phyloP scores from a whole-genome alignment of 2,113 vertebrate species.

The Neotragus pygmaeus region DNA sequence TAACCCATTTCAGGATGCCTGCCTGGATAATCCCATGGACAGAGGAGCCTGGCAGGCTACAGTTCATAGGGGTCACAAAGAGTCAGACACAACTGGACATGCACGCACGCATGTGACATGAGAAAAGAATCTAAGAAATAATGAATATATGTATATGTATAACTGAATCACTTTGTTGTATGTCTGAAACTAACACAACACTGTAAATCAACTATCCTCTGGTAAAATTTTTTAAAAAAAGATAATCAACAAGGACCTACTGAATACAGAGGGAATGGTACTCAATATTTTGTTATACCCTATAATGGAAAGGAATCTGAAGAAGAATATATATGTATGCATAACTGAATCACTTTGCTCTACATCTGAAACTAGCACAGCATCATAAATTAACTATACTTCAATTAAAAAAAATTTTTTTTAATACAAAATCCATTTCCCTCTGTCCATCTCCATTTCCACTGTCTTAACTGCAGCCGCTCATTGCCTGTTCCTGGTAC shows the following conservation, averaged over 20 bases:
- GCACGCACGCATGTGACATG: fast-evolving
- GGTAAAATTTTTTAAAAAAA: neutral
- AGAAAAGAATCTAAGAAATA: neutral
- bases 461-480: neutral
- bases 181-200: neutral
- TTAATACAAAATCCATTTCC: neutral
- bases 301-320: neutral
- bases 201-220: neutral
- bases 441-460: neutral
- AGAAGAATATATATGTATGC: neutral
- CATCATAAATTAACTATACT: neutral
- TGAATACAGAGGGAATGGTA: neutral
- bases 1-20: neutral
- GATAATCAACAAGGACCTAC: neutral
- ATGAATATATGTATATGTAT: neutral
- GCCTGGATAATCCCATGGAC: neutral
- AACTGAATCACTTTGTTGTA: neutral
- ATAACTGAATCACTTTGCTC: neutral
- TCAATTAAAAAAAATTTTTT: neutral
- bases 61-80: neutral
- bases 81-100: neutral
- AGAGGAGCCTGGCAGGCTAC: neutral
- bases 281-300: neutral
- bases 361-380: neutral
- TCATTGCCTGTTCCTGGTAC: fast-evolving